Base-by-base conservation (phyloP, 1,140 invertebrate species). In the Venustaconcha ellipsiformis region DNA sequence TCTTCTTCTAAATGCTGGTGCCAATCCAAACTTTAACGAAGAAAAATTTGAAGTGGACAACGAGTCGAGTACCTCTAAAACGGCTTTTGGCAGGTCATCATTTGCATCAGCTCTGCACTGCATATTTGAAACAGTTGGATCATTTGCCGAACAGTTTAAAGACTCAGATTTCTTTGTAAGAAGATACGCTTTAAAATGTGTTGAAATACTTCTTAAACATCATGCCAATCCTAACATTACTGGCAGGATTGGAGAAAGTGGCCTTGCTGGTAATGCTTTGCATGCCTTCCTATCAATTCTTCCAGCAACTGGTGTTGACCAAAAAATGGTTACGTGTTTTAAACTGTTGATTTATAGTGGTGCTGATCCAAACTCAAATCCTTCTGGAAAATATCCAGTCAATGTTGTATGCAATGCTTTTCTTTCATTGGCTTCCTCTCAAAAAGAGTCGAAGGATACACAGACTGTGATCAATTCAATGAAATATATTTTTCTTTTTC, bases 11-110 rank as follows among this genome's bases (percentile, higher is more conserved):
- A 78, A 84, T 59, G 81, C 84, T n/a, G 80, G 84, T 8, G 86
- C 84, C 57, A 79, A 85, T 79, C 84, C 84, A 11, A 87, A 87
- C 60, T 83, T 87, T 66, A 79, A 87, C 62, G 86, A 87, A 79
- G 67, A 83, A 20, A 58, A 79, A 17, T 78, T 86, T 66, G 86
- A 85, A 62, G 67, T 73, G 30, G 78, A 79, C 62, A 57, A 78
- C 37, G 84, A 84, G 62, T 60, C 78, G 12, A 57, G 76, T 37
- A 67, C 66, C 8, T 71, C 78, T 26, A 69, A 76, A 71, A 79
- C 83, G 30, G 86, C 86, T 8, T 86, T 86, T 77, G 86, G 86
- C 1, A 70, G 86, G 60, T 64, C 72, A 58, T 74, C 82, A 15
- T 85, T 81, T 73, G 78, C 83, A 15, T 84, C 83, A 15, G 82